Evolutionary conservation across 2,797 vertebrate genomes (phyloP).

Genomic region (Cyclopterus lumpus): DNA sequence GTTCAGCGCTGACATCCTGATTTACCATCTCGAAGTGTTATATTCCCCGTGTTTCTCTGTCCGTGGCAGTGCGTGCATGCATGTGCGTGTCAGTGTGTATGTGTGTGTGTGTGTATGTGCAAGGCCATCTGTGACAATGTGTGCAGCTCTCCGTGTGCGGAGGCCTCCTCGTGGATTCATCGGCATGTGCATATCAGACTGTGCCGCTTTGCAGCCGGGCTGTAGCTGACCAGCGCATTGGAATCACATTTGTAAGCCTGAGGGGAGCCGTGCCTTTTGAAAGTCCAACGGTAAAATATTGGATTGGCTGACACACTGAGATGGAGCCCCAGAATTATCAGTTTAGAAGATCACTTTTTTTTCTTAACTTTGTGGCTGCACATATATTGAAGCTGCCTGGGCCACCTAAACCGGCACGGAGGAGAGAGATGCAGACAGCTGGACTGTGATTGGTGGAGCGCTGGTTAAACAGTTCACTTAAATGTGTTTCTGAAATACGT

Average conservation of each 20-base stretch:
- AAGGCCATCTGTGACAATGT: neutral
- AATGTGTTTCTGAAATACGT: neutral
- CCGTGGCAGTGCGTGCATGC: neutral
- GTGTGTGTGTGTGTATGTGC: neutral
- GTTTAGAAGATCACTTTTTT: conserved; percentile 58
- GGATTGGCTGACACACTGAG: conserved; percentile 59
- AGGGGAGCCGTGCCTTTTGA: conserved; percentile 57
- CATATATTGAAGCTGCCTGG: conserved; percentile 28
- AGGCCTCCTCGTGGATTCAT: conserved; percentile 32
- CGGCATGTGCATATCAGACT: conserved; percentile 54
- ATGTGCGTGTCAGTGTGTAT: neutral
- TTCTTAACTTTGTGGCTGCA: conserved; percentile 29
- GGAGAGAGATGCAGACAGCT: conserved; percentile 18
- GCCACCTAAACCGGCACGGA: neutral
- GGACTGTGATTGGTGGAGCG: conserved; percentile 10
- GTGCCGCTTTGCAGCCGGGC: conserved; percentile 47
- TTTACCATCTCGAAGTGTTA: conserved; percentile 56
- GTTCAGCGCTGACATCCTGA: conserved; percentile 57
- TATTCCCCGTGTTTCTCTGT: conserved; percentile 25
- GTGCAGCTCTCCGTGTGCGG: conserved; percentile 1
- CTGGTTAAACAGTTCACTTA: neutral
- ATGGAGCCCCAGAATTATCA: conserved; percentile 61
- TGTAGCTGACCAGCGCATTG: conserved; percentile 65
- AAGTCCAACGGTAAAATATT: conserved; percentile 66
- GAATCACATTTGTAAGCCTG: conserved; percentile 69